Evolutionary conservation across 30 jellyfish, hydroid and myxozoan genomes (phyloP).

Genomic region (Aurelia aurita): DNA sequence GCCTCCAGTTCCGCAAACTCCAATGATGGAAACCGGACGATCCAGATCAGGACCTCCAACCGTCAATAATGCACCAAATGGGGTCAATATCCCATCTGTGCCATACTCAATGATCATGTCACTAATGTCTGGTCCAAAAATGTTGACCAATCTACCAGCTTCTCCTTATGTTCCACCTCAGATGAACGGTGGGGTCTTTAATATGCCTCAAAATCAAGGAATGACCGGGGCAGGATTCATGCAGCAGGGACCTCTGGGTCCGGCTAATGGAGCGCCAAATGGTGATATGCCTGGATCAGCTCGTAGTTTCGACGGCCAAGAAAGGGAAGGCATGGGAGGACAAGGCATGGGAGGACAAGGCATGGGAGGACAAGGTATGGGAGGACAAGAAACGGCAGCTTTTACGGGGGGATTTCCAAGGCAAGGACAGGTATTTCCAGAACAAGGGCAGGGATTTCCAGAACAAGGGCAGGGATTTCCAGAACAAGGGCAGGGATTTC

Average conservation of each 20-base stretch:
- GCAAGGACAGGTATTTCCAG: not conserved
- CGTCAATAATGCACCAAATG: conserved; percentile 3
- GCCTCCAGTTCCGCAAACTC: conserved; percentile 50
- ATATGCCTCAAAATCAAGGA: conserved; percentile 49
- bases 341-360: not conserved
- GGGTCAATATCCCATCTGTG: conserved; percentile 57
- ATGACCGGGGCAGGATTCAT: conserved; percentile 34
- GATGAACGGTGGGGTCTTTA: conserved; percentile 59
- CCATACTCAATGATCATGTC: conserved; percentile 65
- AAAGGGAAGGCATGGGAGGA: conserved; percentile 18
- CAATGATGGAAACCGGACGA: conserved; percentile 65
- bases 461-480: conserved; percentile 5
- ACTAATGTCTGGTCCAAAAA: conserved; percentile 67
- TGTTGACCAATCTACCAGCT: conserved; percentile 67
- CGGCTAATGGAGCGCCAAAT: not conserved
- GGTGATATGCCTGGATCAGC: conserved; percentile 47
- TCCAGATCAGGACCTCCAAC: conserved; percentile 52
- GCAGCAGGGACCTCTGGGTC: conserved; percentile 20
- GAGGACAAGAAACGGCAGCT: conserved; percentile 40
- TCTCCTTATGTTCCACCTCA: conserved; percentile 61
- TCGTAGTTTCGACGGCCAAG: conserved; percentile 22
- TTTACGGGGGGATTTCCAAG: conserved; percentile 44
- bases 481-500: not conserved
- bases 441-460: no score
- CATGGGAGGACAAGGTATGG: conserved; percentile 49